phyloP scores from a whole-genome alignment of 2,888 invertebrate species.

The Calliphora vomitoria region DNA sequence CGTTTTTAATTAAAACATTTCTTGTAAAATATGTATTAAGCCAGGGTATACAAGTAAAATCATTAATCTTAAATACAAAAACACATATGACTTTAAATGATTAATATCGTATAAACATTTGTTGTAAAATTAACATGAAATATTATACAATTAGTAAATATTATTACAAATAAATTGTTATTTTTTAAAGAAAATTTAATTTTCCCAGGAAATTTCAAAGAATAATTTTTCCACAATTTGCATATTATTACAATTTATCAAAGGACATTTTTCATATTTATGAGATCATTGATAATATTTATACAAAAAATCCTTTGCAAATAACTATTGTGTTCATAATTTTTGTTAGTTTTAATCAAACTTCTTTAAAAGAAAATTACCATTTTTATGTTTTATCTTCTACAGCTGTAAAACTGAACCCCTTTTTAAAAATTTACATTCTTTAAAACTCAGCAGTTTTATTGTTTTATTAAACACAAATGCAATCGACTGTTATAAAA shows the following conservation, averaged over 20 bases:
- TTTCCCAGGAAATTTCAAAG: background rate
- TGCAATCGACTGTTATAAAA: constrained; percentile 38
- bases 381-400: background rate
- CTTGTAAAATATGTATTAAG: background rate
- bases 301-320: background rate
- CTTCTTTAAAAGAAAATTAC: background rate
- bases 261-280: background rate
- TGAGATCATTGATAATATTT: constrained; percentile 1
- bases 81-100: background rate
- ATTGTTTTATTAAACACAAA: background rate
- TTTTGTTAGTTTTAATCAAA: background rate
- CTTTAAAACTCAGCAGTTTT: background rate
- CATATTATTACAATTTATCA: background rate
- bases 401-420: background rate
- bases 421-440: background rate
- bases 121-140: background rate
- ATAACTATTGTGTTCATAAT: too few relatives aligned
- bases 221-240: background rate
- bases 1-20: background rate
- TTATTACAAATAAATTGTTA: background rate
- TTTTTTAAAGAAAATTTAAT: too few relatives aligned
- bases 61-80: background rate
- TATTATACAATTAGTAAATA: too few relatives aligned
- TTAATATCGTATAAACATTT: background rate
- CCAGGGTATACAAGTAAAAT: background rate